These are phyloP conservation scores for Leucophenga varia DNA, from an alignment of 1,140 invertebrate species.

Conservation along the genomic window DNA sequence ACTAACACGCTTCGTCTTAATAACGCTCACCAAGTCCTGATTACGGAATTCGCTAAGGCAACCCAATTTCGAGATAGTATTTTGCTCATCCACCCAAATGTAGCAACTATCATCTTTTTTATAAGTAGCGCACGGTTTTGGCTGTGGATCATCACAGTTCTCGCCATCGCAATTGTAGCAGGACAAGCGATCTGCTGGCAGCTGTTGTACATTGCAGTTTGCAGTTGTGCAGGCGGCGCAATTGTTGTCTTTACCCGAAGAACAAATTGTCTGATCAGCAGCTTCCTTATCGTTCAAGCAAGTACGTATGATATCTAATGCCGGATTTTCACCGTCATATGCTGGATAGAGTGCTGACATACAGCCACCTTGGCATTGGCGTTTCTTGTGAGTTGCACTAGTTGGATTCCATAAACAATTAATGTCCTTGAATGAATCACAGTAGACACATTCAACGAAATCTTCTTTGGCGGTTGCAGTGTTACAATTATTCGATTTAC, in stretches of 20 bases:
- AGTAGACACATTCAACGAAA: slow-evolving; percentile 41
- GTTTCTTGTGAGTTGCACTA: slow-evolving; percentile 19
- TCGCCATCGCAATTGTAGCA: slow-evolving; percentile 37
- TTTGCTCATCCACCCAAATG: slow-evolving; percentile 32
- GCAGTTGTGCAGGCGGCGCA: slow-evolving; percentile 29
- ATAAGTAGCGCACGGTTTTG: slow-evolving; percentile 28
- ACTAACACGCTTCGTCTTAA: slow-evolving; percentile 39
- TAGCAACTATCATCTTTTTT: slow-evolving; percentile 41
- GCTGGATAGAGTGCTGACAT: slow-evolving; percentile 36
- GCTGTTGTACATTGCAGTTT: slow-evolving; percentile 27
- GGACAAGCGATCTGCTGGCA: slow-evolving; percentile 31
- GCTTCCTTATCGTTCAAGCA: slow-evolving; percentile 44
- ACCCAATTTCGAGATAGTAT: slow-evolving; percentile 31
- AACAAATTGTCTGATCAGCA: slow-evolving; percentile 26
- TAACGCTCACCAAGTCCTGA: slow-evolving; percentile 34
- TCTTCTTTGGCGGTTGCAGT: slow-evolving; percentile 22
- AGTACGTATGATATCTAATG: slow-evolving; percentile 40
- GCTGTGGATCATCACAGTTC: slow-evolving; percentile 29
- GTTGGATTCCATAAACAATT: slow-evolving; percentile 28
- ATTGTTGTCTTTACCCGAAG: slow-evolving; percentile 14
- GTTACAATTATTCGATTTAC: slow-evolving; percentile 50
- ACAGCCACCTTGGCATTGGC: slow-evolving; percentile 42
- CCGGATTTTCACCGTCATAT: slow-evolving; percentile 27
- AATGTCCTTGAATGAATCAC: slow-evolving; percentile 32
- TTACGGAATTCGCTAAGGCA: slow-evolving; percentile 43